These are phyloP conservation scores for Microcebus ravelobensis DNA, from an alignment of 2,113 vertebrate species.

Conservation along the genomic window DNA sequence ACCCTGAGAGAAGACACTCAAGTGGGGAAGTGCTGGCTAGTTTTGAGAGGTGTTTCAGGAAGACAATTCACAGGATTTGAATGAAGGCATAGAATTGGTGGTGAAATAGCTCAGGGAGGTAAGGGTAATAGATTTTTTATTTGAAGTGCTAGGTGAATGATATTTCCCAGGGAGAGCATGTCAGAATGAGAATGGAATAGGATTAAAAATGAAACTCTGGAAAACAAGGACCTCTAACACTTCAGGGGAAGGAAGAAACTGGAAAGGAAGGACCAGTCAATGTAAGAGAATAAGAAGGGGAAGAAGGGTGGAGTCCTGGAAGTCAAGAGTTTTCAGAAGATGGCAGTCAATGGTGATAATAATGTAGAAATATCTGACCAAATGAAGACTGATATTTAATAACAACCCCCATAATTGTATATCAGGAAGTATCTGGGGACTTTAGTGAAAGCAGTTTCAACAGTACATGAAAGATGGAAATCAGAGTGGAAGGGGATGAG, in stretches of 20 bases:
- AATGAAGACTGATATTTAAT: neutral
- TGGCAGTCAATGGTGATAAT: neutral
- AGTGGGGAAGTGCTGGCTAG: neutral
- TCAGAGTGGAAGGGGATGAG: neutral
- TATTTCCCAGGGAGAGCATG: neutral
- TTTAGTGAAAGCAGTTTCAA: neutral
- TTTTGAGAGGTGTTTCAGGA: neutral
- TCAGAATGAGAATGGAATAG: neutral
- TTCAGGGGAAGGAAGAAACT: neutral
- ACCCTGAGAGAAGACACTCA: neutral
- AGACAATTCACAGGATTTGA: neutral
- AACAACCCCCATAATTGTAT: neutral
- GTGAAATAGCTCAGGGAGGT: neutral
- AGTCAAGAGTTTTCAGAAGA: neutral
- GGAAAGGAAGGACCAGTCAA: neutral
- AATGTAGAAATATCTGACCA: neutral
- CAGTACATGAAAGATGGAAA: neutral
- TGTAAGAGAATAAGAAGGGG: neutral
- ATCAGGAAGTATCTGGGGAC: neutral
- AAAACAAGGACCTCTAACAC: neutral
- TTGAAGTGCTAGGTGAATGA: neutral
- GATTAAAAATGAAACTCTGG: neutral
- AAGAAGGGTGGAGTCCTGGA: neutral
- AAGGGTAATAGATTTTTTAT: neutral
- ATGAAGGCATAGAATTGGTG: neutral